Conservation (phyloP, 2,797 vertebrate species). For the Trichosurus vulpecula region DNA sequence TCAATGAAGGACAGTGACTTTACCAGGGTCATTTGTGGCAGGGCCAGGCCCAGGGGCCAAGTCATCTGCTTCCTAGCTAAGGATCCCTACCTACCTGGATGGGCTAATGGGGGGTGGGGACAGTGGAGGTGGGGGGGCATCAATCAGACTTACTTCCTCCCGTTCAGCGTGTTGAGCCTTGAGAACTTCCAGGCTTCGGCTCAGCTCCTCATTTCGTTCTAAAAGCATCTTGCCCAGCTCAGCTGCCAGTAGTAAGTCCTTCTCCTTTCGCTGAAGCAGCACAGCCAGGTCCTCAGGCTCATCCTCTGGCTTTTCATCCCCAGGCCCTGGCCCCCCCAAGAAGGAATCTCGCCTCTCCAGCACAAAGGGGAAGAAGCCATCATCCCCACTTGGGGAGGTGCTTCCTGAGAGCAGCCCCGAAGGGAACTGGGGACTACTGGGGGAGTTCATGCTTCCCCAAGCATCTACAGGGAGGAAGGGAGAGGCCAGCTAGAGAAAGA, state of each 20-base stretch:
- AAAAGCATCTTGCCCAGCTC: conserved; percentile 84
- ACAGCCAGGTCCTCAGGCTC: conserved; percentile 75
- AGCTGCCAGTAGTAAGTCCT: conserved; percentile 81
- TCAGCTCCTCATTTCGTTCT: conserved; percentile 81
- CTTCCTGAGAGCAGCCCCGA: conserved; percentile 56
- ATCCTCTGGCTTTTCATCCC: conserved; percentile 40
- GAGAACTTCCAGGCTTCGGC: conserved; percentile 69
- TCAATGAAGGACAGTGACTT: neutral
- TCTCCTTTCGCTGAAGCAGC: conserved; percentile 81
- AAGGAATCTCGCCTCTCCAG: conserved; percentile 76
- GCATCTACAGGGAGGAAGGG: conserved; percentile 22
- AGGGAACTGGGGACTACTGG: conserved; percentile 34
- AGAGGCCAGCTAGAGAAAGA: neutral
- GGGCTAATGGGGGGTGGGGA: neutral
- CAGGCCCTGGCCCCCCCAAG: conserved; percentile 62
- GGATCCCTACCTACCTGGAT: neutral
- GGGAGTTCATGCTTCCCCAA: conserved; percentile 66
- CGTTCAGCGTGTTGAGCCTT: conserved; percentile 72
- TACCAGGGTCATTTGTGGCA: neutral
- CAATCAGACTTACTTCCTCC: conserved; percentile 77
- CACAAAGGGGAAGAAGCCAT: conserved; percentile 82
- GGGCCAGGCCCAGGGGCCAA: neutral
- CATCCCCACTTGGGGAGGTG: conserved; percentile 73
- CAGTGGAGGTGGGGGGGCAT: too few relatives aligned
- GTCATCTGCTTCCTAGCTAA: neutral